Percentiles rank a stretch among this genome's conserved stretches.
Conservation (phyloP, 2,113 vertebrate species). For the Pseudopipra pipra region DNA sequence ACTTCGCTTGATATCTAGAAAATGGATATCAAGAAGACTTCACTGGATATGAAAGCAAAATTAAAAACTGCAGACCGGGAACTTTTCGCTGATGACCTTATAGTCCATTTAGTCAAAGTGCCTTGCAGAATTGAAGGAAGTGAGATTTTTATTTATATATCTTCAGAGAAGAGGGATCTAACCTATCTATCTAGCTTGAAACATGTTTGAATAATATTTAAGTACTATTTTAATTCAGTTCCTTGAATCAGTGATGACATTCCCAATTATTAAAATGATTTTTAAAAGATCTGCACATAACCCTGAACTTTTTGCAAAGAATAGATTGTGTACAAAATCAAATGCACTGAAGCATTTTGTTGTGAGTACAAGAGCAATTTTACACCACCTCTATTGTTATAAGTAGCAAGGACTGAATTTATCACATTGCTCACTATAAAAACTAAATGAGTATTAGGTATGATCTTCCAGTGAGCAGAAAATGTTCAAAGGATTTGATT, state of each 20-base stretch:
- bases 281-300: background rate
- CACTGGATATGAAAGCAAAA: background rate
- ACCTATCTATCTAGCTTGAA: background rate
- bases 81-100: background rate
- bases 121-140: background rate
- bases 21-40: background rate
- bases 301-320: background rate
- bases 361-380: background rate
- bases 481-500: background rate
- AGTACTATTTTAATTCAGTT: background rate
- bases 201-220: background rate
- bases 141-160: background rate
- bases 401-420: background rate
- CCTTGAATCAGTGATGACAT: background rate
- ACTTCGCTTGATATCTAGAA: background rate
- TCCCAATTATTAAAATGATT: background rate
- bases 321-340: background rate
- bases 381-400: background rate
- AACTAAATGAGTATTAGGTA: background rate
- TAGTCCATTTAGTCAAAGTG: background rate
- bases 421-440: background rate
- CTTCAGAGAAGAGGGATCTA: background rate
- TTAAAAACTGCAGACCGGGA: background rate
- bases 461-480: background rate
- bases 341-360: background rate